phyloP scores from a whole-genome alignment of 2,113 vertebrate species.

The Psilopsiagon aymara region DNA sequence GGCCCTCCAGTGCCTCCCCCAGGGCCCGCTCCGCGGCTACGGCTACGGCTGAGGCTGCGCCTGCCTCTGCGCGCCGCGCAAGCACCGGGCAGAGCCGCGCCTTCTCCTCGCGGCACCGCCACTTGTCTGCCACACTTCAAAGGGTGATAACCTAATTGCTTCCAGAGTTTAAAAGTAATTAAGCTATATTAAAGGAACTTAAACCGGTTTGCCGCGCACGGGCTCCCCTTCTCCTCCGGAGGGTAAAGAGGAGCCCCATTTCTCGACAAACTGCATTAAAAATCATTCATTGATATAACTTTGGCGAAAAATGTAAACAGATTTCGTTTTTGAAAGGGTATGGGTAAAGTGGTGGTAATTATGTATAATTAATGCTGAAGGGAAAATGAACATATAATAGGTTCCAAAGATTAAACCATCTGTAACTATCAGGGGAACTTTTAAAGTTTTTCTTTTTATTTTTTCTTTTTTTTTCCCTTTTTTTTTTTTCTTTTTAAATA shows the following conservation, averaged over 20 bases:
- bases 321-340: slow-evolving; percentile 65
- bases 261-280: background rate
- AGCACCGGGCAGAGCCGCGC: slow-evolving; percentile 36
- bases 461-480: background rate
- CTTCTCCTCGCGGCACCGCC: slow-evolving; percentile 29
- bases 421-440: slow-evolving; percentile 74
- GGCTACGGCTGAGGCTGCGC: background rate
- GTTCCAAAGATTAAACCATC: slow-evolving; percentile 77
- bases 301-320: slow-evolving; percentile 60
- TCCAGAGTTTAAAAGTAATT: slow-evolving; percentile 80
- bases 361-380: slow-evolving; percentile 79
- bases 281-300: background rate
- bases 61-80: background rate
- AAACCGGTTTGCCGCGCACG: background rate
- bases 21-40: background rate
- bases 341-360: slow-evolving; percentile 70
- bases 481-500: background rate
- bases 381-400: slow-evolving; percentile 74
- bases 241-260: background rate
- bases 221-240: background rate
- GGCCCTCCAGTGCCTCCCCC: background rate
- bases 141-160: slow-evolving; percentile 77
- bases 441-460: slow-evolving; percentile 55
- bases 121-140: slow-evolving; percentile 67
- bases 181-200: slow-evolving; percentile 64